A percentile compares a stretch with the other conserved stretches of the same genome.
Conservation (phyloP, 1,140 invertebrate genomes). For the Delia radicum region DNA sequence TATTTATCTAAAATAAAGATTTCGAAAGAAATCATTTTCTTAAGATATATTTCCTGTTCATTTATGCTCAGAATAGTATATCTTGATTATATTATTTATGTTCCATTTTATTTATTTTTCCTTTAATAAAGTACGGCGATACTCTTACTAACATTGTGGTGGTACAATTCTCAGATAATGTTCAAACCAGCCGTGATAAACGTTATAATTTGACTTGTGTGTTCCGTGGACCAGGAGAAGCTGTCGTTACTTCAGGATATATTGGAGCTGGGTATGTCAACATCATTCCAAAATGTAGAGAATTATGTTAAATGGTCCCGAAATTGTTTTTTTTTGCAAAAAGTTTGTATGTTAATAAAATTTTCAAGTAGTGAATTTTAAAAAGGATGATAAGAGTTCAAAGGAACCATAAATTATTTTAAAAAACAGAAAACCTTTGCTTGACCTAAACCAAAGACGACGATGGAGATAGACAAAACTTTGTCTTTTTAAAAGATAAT, state of each 20-base stretch:
- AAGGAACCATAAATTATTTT: too few species aligned
- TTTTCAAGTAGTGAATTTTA: background rate
- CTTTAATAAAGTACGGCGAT: conserved; percentile 73
- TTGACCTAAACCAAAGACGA: too few species aligned
- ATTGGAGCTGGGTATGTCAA: conserved; percentile 85
- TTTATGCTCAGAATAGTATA: too few species aligned
- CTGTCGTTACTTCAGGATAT: conserved; percentile 89
- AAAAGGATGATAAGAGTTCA: background rate
- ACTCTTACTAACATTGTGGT: conserved; percentile 93
- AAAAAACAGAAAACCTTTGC: too few species aligned
- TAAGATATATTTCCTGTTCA: too few species aligned
- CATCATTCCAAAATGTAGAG: background rate
- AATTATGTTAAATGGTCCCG: conserved; percentile 11
- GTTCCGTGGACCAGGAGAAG: conserved; percentile 86
- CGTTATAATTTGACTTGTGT: conserved; percentile 89
- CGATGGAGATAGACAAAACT: too few species aligned
- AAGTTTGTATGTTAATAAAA: background rate
- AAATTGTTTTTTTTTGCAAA: background rate
- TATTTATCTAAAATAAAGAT: too few species aligned
- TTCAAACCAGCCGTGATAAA: conserved; percentile 87
- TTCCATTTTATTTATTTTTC: background rate
- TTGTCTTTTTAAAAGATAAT: too few species aligned
- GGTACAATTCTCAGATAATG: conserved; percentile 90
- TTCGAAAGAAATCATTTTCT: too few species aligned
- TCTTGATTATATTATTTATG: too few species aligned